A percentile compares a stretch with the other conserved stretches of the same genome.
Evolutionary conservation across 2,113 vertebrate genomes (phyloP).

Genomic region (Hydrochoerus hydrochaeris): DNA sequence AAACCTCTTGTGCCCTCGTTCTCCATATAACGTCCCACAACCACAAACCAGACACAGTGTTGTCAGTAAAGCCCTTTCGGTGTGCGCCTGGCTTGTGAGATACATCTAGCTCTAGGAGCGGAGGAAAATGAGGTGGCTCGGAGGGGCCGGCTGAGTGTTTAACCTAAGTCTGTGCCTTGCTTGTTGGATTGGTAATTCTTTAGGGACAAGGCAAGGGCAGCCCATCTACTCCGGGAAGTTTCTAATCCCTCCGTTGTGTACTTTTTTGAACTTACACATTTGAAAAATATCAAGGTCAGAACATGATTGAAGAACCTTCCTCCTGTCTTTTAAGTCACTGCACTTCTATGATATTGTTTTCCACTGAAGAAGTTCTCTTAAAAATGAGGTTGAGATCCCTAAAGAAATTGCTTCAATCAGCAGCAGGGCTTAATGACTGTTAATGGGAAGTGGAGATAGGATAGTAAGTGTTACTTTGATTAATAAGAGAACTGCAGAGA

Average conservation of each 20-base stretch:
- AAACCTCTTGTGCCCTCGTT: background rate
- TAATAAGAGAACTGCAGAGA: constrained; percentile 93
- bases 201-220: constrained; percentile 3
- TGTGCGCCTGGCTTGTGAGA: background rate
- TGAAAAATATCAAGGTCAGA: constrained; percentile 89
- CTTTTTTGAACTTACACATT: constrained; percentile 81
- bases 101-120: background rate
- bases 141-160: constrained; percentile 50
- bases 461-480: constrained; percentile 94
- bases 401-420: constrained; percentile 95
- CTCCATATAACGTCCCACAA: accelerated
- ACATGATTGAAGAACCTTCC: constrained; percentile 89
- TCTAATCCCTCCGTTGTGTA: constrained; percentile 68
- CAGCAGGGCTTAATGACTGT: constrained; percentile 93
- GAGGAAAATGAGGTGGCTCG: background rate
- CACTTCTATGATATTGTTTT: constrained; percentile 90
- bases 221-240: constrained; percentile 66
- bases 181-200: constrained; percentile 36
- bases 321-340: constrained; percentile 84
- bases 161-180: background rate
- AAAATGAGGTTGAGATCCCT: constrained; percentile 94
- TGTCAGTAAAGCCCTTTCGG: background rate
- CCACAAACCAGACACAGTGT: background rate
- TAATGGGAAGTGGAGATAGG: constrained; percentile 95
- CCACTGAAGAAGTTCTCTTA: constrained; percentile 90